phyloP scores from a whole-genome alignment of 1,140 invertebrate genomes.

The Drosophila ironensis region DNA sequence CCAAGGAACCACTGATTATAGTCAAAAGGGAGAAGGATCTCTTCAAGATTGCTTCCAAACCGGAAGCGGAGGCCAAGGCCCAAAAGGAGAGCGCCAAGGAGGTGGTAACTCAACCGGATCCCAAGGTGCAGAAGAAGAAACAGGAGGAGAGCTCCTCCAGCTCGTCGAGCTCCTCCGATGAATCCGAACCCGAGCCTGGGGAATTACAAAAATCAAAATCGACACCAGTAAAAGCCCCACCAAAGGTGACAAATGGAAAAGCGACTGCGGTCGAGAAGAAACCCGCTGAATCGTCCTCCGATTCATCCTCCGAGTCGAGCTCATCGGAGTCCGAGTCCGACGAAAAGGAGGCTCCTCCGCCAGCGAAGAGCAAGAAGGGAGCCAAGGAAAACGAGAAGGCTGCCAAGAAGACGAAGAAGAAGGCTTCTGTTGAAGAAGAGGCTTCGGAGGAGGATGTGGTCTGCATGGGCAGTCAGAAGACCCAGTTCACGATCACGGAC shows the following conservation, averaged over 20 bases:
- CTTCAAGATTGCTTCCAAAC: not conserved
- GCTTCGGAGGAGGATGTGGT: conserved; percentile 63
- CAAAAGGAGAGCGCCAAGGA: not conserved
- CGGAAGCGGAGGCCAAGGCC: no score
- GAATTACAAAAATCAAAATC: conserved; percentile 40
- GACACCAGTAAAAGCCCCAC: not conserved
- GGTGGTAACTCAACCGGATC: conserved; percentile 1
- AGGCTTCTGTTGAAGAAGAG: conserved; percentile 4
- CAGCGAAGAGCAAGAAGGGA: conserved; percentile 26
- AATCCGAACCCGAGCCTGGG: conserved; percentile 37
- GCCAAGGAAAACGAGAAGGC: no score
- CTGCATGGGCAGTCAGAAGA: conserved; percentile 56
- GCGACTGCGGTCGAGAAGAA: not conserved
- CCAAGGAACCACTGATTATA: not conserved
- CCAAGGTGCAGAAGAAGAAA: no score
- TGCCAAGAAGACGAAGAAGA: no score
- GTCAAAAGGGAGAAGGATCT: conserved; percentile 33
- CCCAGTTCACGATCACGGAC: conserved; percentile 52
- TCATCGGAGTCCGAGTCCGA: conserved; percentile 24
- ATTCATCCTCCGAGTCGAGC: conserved; percentile 20
- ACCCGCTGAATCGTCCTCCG: conserved; percentile 30
- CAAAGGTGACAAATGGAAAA: conserved; percentile 3
- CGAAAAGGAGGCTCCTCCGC: not conserved
- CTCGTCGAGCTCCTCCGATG: conserved; percentile 52
- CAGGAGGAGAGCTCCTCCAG: conserved; percentile 47